Conservation (phyloP, 2,888 invertebrate species). For the Harpalus rubripes region DNA sequence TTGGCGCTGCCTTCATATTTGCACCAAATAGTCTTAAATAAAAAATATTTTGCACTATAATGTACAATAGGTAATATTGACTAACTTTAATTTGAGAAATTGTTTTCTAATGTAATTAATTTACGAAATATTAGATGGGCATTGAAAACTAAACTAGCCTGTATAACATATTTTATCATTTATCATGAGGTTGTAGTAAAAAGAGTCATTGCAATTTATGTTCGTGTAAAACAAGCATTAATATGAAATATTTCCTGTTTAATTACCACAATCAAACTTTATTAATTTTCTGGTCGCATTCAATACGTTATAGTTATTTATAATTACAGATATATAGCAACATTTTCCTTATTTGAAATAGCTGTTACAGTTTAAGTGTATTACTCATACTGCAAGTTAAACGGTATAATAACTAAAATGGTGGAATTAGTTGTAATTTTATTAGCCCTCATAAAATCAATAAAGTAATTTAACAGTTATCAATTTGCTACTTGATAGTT, state of each 20-base stretch:
- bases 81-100: no score
- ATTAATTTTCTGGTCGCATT: neutral
- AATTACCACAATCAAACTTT: neutral
- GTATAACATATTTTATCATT: no score
- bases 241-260: neutral
- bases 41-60: no score
- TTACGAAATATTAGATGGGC: no score
- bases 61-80: no score
- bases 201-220: neutral
- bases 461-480: constrained; percentile 1
- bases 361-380: neutral
- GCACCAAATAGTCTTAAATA: no score
- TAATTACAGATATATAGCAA: neutral
- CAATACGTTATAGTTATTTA: neutral
- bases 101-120: no score
- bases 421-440: neutral
- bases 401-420: neutral
- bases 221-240: neutral
- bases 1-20: no score
- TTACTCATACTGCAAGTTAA: neutral
- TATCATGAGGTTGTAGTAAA: neutral
- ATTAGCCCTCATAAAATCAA: neutral
- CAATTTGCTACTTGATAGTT: neutral
- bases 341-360: neutral
- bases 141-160: no score